phyloP scores from a whole-genome alignment of 2,888 invertebrate species.

The Sialis lutaria region DNA sequence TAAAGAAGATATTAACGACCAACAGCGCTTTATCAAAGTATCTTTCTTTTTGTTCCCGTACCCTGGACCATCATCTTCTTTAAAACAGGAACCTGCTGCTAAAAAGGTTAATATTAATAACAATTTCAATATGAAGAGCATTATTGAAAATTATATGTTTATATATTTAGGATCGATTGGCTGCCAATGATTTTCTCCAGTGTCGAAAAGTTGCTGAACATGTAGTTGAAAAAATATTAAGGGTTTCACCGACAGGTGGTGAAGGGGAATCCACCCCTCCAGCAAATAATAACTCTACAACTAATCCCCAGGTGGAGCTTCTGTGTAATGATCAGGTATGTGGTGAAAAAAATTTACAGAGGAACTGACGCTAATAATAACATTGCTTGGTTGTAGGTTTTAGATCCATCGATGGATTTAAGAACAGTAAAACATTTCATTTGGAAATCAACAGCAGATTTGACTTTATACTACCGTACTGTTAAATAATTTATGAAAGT shows the following conservation, averaged over 20 bases:
- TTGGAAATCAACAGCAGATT: constrained; percentile 93
- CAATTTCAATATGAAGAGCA: too few species aligned
- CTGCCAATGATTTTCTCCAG: constrained; percentile 98
- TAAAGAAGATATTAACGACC: constrained; percentile 81
- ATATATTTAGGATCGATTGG: constrained; percentile 71
- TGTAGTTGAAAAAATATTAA: constrained; percentile 88
- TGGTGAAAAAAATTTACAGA: constrained; percentile 5
- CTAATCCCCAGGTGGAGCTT: constrained; percentile 64
- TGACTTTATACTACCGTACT: constrained; percentile 77
- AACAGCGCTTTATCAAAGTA: constrained; percentile 91
- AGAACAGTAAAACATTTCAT: constrained; percentile 95
- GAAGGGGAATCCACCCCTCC: constrained; percentile 24
- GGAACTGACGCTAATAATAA: neutral
- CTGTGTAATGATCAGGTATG: constrained; percentile 86
- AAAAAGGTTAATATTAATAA: constrained; percentile 46
- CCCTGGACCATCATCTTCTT: constrained; percentile 45
- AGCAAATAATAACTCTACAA: constrained; percentile 16
- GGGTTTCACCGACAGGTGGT: constrained; percentile 35
- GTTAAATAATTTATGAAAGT: constrained; percentile 35
- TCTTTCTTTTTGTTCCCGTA: constrained; percentile 96
- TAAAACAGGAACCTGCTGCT: constrained; percentile 52
- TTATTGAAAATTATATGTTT: neutral
- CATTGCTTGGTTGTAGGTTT: constrained; percentile 33
- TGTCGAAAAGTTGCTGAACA: constrained; percentile 98
- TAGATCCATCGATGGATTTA: constrained; percentile 95